phyloP scores from a whole-genome alignment of 2,797 vertebrate species.

The Mormyrus hasselquistii region DNA sequence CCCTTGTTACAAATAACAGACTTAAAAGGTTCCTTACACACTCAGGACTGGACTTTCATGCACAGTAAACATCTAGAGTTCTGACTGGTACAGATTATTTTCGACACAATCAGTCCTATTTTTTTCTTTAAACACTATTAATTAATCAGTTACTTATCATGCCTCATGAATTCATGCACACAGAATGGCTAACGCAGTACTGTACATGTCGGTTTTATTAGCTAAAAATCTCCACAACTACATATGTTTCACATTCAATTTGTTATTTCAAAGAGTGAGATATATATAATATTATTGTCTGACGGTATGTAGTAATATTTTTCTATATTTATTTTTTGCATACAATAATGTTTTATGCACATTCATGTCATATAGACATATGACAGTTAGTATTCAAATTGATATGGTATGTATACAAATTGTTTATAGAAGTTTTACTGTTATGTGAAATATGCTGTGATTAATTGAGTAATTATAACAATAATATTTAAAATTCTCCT shows the following conservation, averaged over 20 bases:
- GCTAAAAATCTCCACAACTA: not conserved
- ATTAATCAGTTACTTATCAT: not conserved
- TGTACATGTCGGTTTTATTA: not conserved
- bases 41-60: slow-evolving; percentile 40
- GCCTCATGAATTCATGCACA: not conserved
- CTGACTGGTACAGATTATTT: slow-evolving; percentile 57
- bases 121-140: slow-evolving; percentile 40
- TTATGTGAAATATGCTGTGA: not conserved
- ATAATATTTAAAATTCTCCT: not conserved
- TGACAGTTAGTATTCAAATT: not conserved
- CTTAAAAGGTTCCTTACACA: not conserved
- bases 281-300: not conserved
- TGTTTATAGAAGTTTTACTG: not conserved
- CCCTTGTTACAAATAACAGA: not conserved
- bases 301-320: not conserved
- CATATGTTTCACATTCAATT: not conserved
- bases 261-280: not conserved
- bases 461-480: not conserved
- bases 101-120: slow-evolving; percentile 61
- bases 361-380: not conserved
- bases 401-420: not conserved
- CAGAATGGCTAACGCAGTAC: not conserved
- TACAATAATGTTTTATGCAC: not conserved
- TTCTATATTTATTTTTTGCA: not conserved
- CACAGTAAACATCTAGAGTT: slow-evolving; percentile 52